These are phyloP conservation scores for Procambarus virginalis DNA, from an alignment of 1,140 invertebrate genomes.

Conservation along the genomic window DNA sequence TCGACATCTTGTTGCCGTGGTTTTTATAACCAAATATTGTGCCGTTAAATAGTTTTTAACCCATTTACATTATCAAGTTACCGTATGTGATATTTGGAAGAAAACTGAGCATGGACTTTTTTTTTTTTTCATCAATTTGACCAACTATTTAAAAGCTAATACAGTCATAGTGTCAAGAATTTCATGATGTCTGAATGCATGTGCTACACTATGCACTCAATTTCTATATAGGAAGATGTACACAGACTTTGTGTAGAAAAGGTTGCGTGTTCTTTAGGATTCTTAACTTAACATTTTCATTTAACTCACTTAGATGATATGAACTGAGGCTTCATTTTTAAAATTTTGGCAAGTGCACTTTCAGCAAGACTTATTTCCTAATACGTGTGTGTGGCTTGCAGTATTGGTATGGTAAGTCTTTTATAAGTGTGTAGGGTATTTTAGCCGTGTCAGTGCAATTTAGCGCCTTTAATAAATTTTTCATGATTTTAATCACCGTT, in stretches of 20 bases:
- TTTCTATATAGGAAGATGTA: conserved; percentile 15
- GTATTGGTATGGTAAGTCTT: conserved; percentile 18
- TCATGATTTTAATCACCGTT: conserved; percentile 23
- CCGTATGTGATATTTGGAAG: too few relatives aligned
- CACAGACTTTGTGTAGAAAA: conserved; percentile 19
- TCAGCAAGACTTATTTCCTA: conserved; percentile 1
- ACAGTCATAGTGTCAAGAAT: neutral
- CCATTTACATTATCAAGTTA: too few relatives aligned
- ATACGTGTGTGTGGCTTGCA: conserved; percentile 22
- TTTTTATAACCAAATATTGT: too few relatives aligned
- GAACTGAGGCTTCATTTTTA: conserved; percentile 11
- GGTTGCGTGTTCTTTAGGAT: conserved; percentile 14
- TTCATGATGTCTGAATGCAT: conserved; percentile 16
- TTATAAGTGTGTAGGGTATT: conserved; percentile 12
- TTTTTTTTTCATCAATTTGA: too few relatives aligned
- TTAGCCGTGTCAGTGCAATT: neutral
- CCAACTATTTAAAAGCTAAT: too few relatives aligned
- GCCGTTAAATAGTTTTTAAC: too few relatives aligned
- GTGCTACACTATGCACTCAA: conserved; percentile 24
- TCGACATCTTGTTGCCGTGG: too few relatives aligned
- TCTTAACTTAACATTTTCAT: neutral
- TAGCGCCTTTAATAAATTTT: neutral
- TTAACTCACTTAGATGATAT: conserved; percentile 21
- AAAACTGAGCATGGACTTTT: too few relatives aligned
- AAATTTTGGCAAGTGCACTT: conserved; percentile 5